Evolutionary conservation across 1,140 invertebrate genomes (phyloP).

Genomic region (Capitella teleta): DNA sequence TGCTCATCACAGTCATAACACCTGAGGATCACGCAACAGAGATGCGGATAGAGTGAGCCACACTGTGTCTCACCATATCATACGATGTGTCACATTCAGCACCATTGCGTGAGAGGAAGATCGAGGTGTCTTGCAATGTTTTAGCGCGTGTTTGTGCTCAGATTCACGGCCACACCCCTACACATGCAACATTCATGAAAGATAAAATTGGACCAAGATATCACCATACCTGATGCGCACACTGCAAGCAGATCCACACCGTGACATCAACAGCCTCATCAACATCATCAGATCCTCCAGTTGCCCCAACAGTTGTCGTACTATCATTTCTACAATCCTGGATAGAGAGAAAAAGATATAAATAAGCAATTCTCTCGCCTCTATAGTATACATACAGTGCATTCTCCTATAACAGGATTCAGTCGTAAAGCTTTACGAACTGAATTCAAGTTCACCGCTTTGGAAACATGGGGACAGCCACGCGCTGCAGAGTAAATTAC

Average conservation of each 20-base stretch:
- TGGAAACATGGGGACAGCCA: slow-evolving; percentile 56
- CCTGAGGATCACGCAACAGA: slow-evolving; percentile 17
- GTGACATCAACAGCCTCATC: slow-evolving; percentile 18
- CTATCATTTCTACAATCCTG: slow-evolving; percentile 1
- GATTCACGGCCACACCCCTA: slow-evolving; percentile 60
- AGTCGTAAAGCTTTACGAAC: slow-evolving; percentile 53
- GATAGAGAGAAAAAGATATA: not conserved
- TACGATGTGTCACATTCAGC: slow-evolving; percentile 59
- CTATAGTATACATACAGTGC: slow-evolving; percentile 44
- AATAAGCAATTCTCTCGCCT: not conserved
- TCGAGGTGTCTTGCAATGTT: slow-evolving; percentile 62
- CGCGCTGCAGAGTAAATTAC: not conserved
- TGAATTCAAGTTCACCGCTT: slow-evolving; percentile 53
- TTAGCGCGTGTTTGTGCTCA: slow-evolving; percentile 57
- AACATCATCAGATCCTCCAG: slow-evolving; percentile 3
- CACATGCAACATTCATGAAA: slow-evolving; percentile 3
- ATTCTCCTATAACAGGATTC: slow-evolving; percentile 48
- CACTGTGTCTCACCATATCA: slow-evolving; percentile 51
- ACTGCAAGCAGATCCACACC: slow-evolving; percentile 54
- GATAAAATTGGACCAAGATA: not conserved
- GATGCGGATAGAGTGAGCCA: not conserved
- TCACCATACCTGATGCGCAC: slow-evolving; percentile 48
- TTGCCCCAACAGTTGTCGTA: not conserved
- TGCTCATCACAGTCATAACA: slow-evolving; percentile 45
- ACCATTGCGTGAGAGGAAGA: slow-evolving; percentile 64